Evolutionary conservation across 2,797 vertebrate species (phyloP).

Genomic region (Pteronotus mesoamericanus): DNA sequence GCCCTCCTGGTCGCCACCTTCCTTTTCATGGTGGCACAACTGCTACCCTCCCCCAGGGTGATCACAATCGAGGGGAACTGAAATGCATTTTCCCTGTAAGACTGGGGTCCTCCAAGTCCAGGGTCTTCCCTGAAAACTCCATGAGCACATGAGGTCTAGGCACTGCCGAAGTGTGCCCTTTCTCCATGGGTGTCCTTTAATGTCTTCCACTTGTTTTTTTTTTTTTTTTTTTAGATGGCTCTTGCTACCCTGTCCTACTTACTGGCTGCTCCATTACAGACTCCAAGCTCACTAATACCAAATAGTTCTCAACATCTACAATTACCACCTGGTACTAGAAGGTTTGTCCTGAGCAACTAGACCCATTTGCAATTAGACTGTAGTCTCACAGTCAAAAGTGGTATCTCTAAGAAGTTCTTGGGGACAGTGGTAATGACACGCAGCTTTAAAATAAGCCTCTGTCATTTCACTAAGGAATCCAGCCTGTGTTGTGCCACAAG

Average conservation of each 20-base stretch:
- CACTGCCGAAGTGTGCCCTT: not conserved
- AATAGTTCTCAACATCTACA: not conserved
- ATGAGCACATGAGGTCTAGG: not conserved
- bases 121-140: not conserved
- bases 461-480: not conserved
- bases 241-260: not conserved
- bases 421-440: not conserved
- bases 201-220: not conserved
- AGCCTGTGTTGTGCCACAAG: no score
- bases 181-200: not conserved
- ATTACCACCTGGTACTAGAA: not conserved
- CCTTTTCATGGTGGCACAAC: not conserved
- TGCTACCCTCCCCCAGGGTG: not conserved
- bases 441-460: not conserved
- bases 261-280: not conserved
- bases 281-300: not conserved
- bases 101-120: no score
- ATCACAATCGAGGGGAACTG: not conserved
- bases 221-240: not conserved
- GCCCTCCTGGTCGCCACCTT: not conserved
- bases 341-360: not conserved
- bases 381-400: not conserved
- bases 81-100: not conserved
- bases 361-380: accelerated
- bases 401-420: not conserved